Evolutionary conservation across 2,113 vertebrate genomes (phyloP), one percentile per base, ranked within the genome.

Genomic region (Tragelaphus imberbis): DNA sequence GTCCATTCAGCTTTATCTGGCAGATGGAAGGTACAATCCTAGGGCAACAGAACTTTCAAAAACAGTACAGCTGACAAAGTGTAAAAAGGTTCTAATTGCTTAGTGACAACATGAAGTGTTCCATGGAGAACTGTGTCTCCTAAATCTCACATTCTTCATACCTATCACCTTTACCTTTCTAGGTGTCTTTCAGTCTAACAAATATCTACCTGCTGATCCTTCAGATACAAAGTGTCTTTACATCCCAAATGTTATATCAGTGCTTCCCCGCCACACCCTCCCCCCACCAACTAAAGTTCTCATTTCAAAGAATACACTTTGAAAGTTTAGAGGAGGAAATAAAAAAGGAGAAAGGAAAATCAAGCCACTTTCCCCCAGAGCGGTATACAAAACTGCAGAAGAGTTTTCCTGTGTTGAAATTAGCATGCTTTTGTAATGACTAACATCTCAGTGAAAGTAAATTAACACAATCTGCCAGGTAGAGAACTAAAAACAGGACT

Each of bases 371-470:
- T 84, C 27, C 58, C 55, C 30, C 36, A 4, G 12, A 85, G 85
- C 19, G 75, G 47, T 59, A 95, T 77, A 95, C 36, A 86, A 93
- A 94, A 75, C n/a, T 59, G 25, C 59, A 47, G 21, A 59, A 82
- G 13, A 88, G 36, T 87, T 82, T 95, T 88, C 90, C 51, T 89
- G 12, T 91, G 82, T 84, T 98, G 33, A 97, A 97, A 93, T 90
- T 51, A 93, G 84, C 44, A 97, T 88, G 68, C 49, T 96, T 96
- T 63, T 87, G 25, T 93, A 95, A 90, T 84, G 44, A 91, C 53
- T 87, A 94, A 95, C 28, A 97, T 44, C 58, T 94, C 92, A 96
- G 49, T 75, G n/a, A 95, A 75, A 95, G 13, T 68, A 96, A 90
- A 93, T 75, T 56, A 95, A 71, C 2, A 90, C 11, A 96, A 12